Percentiles rank a stretch among this genome's conserved stretches.
Evolutionary conservation across 1,140 invertebrate species (phyloP).

Genomic region (Papilio helenus): DNA sequence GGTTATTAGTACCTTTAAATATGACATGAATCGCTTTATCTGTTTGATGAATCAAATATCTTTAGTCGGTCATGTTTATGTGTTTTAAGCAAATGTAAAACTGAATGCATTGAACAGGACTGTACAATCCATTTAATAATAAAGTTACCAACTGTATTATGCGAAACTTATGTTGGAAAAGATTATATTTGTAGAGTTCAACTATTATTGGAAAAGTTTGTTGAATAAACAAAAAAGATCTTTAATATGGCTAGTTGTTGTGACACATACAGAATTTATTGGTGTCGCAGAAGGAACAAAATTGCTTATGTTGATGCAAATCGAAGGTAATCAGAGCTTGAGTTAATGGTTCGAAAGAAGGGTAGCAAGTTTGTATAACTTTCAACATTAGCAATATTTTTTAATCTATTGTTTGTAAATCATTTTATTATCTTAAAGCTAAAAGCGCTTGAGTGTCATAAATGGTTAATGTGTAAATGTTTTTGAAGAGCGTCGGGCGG

Average conservation of each 20-base stretch:
- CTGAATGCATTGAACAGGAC: neutral
- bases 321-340: slow-evolving; percentile 51
- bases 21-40: too few species aligned
- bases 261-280: slow-evolving; percentile 40
- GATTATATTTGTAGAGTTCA: neutral
- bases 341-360: slow-evolving; percentile 61
- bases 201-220: slow-evolving; percentile 29
- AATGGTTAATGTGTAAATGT: slow-evolving; percentile 43
- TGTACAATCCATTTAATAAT: neutral
- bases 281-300: slow-evolving; percentile 44
- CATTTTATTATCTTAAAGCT: slow-evolving; percentile 33
- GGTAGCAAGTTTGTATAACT: slow-evolving; percentile 53
- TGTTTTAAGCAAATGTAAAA: neutral
- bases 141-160: neutral
- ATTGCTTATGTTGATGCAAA: slow-evolving; percentile 54
- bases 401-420: slow-evolving; percentile 23
- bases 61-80: too few species aligned
- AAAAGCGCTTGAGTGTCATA: slow-evolving; percentile 37
- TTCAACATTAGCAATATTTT: slow-evolving; percentile 20
- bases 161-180: neutral
- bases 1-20: too few species aligned
- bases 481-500: slow-evolving; percentile 59
- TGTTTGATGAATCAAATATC: too few species aligned
- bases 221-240: slow-evolving; percentile 27
- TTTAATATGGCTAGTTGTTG: slow-evolving; percentile 28